Percentiles rank a stretch among this genome's conserved stretches.
phyloP scores from a whole-genome alignment of 2,113 vertebrate genomes.

The Megaceryle torquata region DNA sequence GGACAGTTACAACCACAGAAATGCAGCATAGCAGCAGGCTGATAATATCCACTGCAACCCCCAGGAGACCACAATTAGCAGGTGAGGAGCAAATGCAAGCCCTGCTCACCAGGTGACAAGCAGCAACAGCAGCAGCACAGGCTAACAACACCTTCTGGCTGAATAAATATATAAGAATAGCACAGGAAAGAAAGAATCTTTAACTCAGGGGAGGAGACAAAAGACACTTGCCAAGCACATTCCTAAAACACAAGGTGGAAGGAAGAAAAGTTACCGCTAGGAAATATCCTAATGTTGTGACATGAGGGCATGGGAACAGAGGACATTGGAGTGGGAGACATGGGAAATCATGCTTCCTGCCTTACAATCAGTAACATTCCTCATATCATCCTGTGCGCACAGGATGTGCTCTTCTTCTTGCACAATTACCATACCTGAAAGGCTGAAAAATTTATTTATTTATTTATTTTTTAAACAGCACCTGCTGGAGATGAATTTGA shows the following conservation, averaged over 20 bases:
- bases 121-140: neutral
- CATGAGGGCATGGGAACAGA: neutral
- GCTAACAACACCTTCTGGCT: neutral
- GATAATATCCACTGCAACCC: neutral
- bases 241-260: neutral
- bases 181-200: neutral
- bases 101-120: neutral
- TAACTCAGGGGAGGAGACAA: neutral
- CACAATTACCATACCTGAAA: neutral
- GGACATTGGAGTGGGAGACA: neutral
- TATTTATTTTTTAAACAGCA: neutral
- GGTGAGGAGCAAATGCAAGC: neutral
- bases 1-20: neutral
- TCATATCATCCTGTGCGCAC: fast-evolving
- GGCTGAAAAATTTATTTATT: neutral
- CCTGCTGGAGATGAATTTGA: neutral
- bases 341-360: neutral
- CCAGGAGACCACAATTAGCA: neutral
- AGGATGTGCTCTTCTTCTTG: neutral
- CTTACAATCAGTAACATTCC: neutral
- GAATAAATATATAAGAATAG: neutral
- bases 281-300: neutral
- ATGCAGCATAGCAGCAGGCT: neutral
- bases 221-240: neutral
- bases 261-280: neutral